Evolutionary conservation across 2,797 vertebrate species (phyloP).

Genomic region (Gymnothorax javanicus): DNA sequence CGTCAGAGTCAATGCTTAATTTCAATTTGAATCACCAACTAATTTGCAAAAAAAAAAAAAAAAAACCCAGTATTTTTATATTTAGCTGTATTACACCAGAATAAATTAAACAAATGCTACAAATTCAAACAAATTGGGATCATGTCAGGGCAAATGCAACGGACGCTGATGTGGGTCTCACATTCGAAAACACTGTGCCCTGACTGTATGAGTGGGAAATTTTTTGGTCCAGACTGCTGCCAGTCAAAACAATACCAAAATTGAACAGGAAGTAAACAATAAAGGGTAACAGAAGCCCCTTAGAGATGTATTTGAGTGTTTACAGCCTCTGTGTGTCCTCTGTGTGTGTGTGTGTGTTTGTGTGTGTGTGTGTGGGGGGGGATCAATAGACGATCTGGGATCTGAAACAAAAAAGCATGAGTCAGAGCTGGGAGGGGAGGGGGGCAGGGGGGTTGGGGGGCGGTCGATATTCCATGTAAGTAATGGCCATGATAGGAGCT

Average conservation of each 20-base stretch:
- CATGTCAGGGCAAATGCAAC: no score
- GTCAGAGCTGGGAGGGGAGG: constrained; percentile 41
- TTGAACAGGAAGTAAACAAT: not conserved
- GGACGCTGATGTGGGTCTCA: no score
- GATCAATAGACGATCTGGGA: constrained; percentile 52
- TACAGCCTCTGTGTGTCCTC: no score
- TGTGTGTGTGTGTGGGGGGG: constrained; percentile 30
- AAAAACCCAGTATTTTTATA: no score
- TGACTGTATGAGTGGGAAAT: not conserved
- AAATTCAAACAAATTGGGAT: no score
- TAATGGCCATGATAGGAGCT: constrained; percentile 45
- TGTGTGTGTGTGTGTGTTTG: not conserved
- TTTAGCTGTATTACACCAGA: no score
- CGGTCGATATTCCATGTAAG: constrained; percentile 48
- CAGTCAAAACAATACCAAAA: not conserved
- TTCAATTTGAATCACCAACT: no score
- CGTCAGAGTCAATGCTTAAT: no score
- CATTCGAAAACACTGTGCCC: not conserved
- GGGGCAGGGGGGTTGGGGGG: no score
- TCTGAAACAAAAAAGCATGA: constrained; percentile 44
- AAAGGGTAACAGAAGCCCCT: not conserved
- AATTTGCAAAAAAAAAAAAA: no score
- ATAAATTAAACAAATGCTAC: no score
- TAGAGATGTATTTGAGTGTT: not conserved
- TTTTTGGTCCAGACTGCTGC: not conserved